phyloP scores from a whole-genome alignment of 2,888 invertebrate species.

The Portevinia maculata region DNA sequence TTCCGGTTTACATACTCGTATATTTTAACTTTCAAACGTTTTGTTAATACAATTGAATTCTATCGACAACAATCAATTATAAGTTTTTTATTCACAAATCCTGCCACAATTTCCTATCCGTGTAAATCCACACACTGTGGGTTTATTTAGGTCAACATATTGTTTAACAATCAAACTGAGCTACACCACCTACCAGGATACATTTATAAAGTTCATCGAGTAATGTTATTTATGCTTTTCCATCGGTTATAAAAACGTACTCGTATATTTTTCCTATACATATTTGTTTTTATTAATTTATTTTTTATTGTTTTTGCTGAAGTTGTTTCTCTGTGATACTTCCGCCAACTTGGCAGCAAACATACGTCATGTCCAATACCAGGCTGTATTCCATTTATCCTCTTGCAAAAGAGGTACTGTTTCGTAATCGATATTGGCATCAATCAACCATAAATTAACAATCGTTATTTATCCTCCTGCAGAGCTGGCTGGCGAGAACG shows the following conservation, averaged over 20 bases:
- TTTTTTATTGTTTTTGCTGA: conserved; percentile 9
- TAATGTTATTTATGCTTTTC: not conserved
- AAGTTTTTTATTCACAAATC: not conserved
- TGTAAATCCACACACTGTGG: not conserved
- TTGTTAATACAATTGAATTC: no score
- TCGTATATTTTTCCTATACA: not conserved
- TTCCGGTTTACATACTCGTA: no score
- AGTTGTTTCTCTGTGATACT: conserved; percentile 26
- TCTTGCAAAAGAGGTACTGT: conserved; percentile 12
- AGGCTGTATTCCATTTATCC: conserved; percentile 16
- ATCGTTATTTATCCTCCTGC: conserved; percentile 59
- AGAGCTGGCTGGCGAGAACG: conserved; percentile 9
- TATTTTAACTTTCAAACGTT: no score
- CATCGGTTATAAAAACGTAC: no score
- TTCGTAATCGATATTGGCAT: conserved; percentile 61
- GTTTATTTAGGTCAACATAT: not conserved
- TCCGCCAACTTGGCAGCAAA: conserved; percentile 37
- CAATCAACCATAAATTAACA: conserved; percentile 68
- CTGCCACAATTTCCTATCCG: not conserved
- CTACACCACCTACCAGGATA: not conserved
- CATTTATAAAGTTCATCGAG: not conserved
- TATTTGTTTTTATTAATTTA: not conserved
- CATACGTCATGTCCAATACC: conserved; percentile 16
- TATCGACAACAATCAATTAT: no score
- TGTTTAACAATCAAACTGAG: not conserved